phyloP scores from a whole-genome alignment of 2,888 invertebrate species.

The Rhabditoides inermis region DNA sequence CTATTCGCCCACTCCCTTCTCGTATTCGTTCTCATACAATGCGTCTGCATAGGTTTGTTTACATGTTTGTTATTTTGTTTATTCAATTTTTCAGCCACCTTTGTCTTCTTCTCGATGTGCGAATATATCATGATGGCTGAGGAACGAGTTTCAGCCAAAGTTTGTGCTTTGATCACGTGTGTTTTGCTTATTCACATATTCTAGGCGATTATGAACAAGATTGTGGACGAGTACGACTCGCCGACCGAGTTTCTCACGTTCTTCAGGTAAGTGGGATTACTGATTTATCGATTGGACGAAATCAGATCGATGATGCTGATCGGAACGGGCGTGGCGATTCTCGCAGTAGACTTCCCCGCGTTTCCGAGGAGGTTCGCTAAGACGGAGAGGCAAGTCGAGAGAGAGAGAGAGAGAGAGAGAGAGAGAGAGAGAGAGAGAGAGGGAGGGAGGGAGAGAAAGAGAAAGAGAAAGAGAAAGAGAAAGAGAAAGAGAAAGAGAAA shows the following conservation, averaged over 20 bases:
- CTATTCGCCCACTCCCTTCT: conserved; percentile 15
- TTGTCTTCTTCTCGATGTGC: no score
- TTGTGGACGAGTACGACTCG: conserved; percentile 28
- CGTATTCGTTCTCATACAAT: conserved; percentile 10
- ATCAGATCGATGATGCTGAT: conserved; percentile 52
- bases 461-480: background rate
- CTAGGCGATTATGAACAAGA: conserved; percentile 16
- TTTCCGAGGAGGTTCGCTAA: conserved; percentile 81
- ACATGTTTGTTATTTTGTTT: no score
- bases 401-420: conserved; percentile 28
- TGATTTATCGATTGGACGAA: background rate
- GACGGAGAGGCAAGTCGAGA: conserved; percentile 60
- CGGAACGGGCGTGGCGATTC: conserved; percentile 71
- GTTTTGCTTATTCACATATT: no score
- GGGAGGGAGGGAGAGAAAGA: background rate
- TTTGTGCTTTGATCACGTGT: no score
- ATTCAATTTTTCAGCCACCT: no score
- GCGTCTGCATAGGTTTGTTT: no score
- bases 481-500: background rate
- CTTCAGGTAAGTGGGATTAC: conserved; percentile 12
- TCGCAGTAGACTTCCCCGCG: conserved; percentile 83
- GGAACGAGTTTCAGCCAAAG: no score
- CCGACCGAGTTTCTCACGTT: conserved; percentile 42
- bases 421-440: background rate
- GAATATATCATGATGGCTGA: no score